Conservation (phyloP, 2,797 vertebrate species). For the Falco cherrug region DNA sequence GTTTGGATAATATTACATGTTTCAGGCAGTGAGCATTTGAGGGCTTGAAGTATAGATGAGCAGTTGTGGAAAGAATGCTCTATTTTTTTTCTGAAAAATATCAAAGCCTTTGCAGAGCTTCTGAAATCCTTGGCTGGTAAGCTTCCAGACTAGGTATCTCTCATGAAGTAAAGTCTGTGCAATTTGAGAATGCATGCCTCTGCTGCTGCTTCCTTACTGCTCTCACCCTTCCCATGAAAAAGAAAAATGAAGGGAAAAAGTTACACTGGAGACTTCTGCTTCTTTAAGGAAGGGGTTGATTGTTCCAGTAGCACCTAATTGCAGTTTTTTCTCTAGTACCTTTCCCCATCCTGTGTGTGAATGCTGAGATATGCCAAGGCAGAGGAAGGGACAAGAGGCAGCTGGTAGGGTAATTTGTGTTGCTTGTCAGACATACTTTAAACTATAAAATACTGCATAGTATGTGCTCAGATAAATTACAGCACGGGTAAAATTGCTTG, state of each 20-base stretch:
- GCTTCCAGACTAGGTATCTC: rapidly evolving
- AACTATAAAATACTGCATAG: not conserved
- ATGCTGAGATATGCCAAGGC: not conserved
- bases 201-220: not conserved
- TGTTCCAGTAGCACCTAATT: not conserved
- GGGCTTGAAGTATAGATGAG: rapidly evolving
- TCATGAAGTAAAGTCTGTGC: not conserved
- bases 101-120: rapidly evolving
- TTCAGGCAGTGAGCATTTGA: not conserved
- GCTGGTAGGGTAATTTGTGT: not conserved
- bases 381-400: not conserved
- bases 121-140: not conserved
- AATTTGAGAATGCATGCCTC: not conserved
- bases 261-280: not conserved
- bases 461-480: not conserved
- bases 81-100: not conserved
- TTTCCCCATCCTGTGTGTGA: not conserved
- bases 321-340: not conserved
- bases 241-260: too few relatives aligned
- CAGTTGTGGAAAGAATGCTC: rapidly evolving
- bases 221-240: not conserved
- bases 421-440: not conserved
- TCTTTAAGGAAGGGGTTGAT: not conserved
- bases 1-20: not conserved
- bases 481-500: not conserved